Evolutionary conservation across 2,888 invertebrate species (phyloP), one percentile per base, ranked within the genome.

Genomic region (Acanthopleura granulata): DNA sequence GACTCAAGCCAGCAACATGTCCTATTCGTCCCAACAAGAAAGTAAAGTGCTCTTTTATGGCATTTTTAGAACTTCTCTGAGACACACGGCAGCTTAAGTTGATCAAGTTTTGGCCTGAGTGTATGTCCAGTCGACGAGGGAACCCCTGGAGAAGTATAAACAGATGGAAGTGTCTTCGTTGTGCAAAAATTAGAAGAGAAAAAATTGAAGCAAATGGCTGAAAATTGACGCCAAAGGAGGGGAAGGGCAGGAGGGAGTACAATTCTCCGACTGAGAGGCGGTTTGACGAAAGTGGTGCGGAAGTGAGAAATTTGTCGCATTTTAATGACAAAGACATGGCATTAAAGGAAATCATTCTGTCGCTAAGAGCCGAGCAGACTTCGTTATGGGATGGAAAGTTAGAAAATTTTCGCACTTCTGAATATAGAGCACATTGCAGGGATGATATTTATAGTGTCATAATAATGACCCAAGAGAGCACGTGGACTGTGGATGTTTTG

Each of bases 21-120:
- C 9, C 40, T 6, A 9, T 40, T 9, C 9, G 40, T 3, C 9
- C 40, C 57, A 22, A 57, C 18, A 18, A 57, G 57, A 57, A 57
- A 57, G 57, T 18, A 57, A 57, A 57, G 57, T 57, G 57, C 22
- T 57, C 57, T 57, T 57, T 57, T 57, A 57, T 57, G 57, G 57
- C 57, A 18, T 57, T 57, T 57, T 57, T 57, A 57, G 57, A 57
- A 57, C 57, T 57, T 57, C 57, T 57, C 22, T 57, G 57, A 22
- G 57, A 57, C 57, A 12, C 57, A 22, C 3, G 57, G 57, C 18
- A 57, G 57, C 57, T 57, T 57, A n/a, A 57, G 57, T 57, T 57
- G 57, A 57, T 57, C n/a, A 57, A 57, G 57, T 57, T 57, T 57
- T 57, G 57, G 22, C 57, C 22, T 57, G 18, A 22, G 4, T 57